Percentiles rank a stretch among this genome's conserved stretches.
Evolutionary conservation across 2,888 invertebrate genomes (phyloP).

Genomic region (Harpalus rubripes): DNA sequence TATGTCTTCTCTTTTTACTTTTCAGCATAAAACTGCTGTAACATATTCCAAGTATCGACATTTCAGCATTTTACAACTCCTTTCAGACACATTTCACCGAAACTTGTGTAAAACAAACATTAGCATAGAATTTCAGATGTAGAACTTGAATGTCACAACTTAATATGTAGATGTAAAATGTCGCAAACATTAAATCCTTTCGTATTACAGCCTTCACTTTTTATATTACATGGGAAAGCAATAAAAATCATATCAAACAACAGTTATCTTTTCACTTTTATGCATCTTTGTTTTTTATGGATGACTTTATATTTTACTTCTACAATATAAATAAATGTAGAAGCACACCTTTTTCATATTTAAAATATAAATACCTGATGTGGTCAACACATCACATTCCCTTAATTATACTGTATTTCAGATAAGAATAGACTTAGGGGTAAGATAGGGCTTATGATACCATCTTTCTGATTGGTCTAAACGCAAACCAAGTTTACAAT

Average conservation of each 20-base stretch:
- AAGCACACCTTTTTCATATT: neutral
- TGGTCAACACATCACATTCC: too few species aligned
- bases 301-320: neutral
- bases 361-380: neutral
- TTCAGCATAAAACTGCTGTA: slow-evolving; percentile 20
- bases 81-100: slow-evolving; percentile 9
- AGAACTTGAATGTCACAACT: slow-evolving; percentile 11
- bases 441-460: too few species aligned
- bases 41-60: slow-evolving; percentile 21
- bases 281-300: slow-evolving; percentile 38
- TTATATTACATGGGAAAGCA: slow-evolving; percentile 27
- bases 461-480: too few species aligned
- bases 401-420: too few species aligned
- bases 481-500: too few species aligned
- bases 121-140: slow-evolving; percentile 17
- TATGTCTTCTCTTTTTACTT: neutral
- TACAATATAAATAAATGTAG: slow-evolving; percentile 2
- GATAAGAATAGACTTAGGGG: too few species aligned
- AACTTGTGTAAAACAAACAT: slow-evolving; percentile 24
- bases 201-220: slow-evolving; percentile 42
- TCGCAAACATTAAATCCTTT: slow-evolving; percentile 39
- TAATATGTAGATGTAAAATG: slow-evolving; percentile 32
- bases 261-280: slow-evolving; percentile 52
- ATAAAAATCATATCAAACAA: slow-evolving; percentile 41
- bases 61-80: neutral